Percentiles rank a stretch among this genome's conserved stretches.
Conservation (phyloP, 2,797 vertebrate species). For the Nannoperca australis region DNA sequence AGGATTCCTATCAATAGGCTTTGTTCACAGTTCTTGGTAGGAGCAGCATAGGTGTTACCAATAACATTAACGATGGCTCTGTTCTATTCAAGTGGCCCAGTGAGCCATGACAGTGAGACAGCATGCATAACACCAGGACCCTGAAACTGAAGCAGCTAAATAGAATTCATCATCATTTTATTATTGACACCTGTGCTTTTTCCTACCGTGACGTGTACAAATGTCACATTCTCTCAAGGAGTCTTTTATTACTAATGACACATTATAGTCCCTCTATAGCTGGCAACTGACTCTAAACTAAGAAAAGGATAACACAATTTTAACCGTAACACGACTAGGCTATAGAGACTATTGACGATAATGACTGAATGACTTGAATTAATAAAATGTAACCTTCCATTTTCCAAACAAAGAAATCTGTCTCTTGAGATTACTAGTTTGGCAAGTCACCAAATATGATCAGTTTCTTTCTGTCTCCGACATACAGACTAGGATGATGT, state of each 20-base stretch:
- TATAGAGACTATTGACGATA: neutral
- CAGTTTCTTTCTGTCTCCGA: slow-evolving; percentile 1
- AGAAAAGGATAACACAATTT: neutral
- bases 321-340: neutral
- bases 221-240: neutral
- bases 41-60: neutral
- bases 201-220: neutral
- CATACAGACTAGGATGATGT: neutral
- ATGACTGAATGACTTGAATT: neutral
- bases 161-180: slow-evolving; percentile 6
- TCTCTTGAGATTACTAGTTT: neutral
- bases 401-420: neutral
- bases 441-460: neutral
- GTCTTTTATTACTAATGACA: slow-evolving; percentile 6
- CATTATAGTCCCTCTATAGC: neutral
- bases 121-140: slow-evolving; percentile 3
- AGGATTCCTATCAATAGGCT: neutral
- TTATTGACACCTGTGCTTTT: neutral
- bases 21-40: neutral
- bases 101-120: slow-evolving; percentile 6
- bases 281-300: neutral
- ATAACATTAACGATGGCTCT: neutral
- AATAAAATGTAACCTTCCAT: neutral
- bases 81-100: neutral
- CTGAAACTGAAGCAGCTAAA: slow-evolving; percentile 9